Evolutionary conservation across 2,888 invertebrate genomes (phyloP).

Genomic region (Cosmia trapezina): DNA sequence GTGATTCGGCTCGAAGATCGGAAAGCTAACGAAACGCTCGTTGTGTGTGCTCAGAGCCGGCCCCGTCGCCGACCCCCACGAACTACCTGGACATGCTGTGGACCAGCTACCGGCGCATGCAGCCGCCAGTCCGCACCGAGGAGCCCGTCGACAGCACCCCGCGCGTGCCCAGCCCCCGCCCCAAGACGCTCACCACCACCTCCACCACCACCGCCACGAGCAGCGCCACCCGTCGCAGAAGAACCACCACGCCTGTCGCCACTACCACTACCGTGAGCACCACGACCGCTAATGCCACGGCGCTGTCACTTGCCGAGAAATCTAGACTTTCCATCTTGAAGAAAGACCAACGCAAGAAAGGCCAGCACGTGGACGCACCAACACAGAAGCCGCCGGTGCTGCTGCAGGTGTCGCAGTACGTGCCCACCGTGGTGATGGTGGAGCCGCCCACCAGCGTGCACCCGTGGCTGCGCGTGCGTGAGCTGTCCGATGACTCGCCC

Average conservation of each 20-base stretch:
- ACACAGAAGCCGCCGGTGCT: conserved; percentile 83
- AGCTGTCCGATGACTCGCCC: conserved; percentile 74
- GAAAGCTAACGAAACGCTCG: conserved; percentile 75
- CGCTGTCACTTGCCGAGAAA: conserved; percentile 80
- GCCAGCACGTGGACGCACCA: conserved; percentile 54
- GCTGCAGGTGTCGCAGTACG: conserved; percentile 76
- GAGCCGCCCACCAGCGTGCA: conserved; percentile 71
- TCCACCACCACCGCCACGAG: conserved; percentile 10
- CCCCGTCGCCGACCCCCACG: conserved; percentile 42
- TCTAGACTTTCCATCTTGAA: conserved; percentile 83
- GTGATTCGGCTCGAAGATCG: conserved; percentile 50
- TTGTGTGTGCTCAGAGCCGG: conserved; percentile 83
- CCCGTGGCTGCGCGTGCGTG: conserved; percentile 71
- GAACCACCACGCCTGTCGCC: conserved; percentile 7
- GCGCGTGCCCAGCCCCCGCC: conserved; percentile 36
- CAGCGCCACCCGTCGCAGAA: conserved; percentile 35
- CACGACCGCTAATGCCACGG: conserved; percentile 31
- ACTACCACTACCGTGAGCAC: conserved; percentile 30
- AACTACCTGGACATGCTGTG: conserved; percentile 58
- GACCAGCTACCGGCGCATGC: conserved; percentile 49
- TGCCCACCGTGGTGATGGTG: conserved; percentile 82
- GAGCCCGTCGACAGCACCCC: not conserved
- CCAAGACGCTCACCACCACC: conserved; percentile 11
- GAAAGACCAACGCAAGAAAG: conserved; percentile 80
- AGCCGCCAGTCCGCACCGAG: conserved; percentile 2